A percentile compares a stretch with the other conserved stretches of the same genome.
Conservation (phyloP, 2,888 invertebrate genomes). For the Zeuzera pyrina region DNA sequence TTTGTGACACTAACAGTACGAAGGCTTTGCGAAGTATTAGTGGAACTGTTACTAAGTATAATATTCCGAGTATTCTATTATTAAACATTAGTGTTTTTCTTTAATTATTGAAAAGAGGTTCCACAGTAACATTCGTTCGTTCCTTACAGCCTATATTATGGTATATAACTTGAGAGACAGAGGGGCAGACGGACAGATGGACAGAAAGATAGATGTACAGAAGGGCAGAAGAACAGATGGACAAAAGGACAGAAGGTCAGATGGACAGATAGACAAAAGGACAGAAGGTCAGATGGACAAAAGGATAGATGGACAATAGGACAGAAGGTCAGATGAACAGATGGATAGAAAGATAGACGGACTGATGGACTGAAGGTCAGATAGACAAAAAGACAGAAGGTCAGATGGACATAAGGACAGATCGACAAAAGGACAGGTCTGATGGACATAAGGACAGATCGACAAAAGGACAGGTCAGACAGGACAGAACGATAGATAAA, state of each 20-base stretch:
- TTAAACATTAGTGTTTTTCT: too few relatives aligned
- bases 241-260: background rate
- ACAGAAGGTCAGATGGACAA: slow-evolving; percentile 1
- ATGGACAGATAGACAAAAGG: background rate
- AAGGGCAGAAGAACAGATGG: background rate
- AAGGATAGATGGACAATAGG: background rate
- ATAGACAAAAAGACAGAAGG: background rate
- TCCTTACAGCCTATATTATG: too few relatives aligned
- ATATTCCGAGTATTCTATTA: too few relatives aligned
- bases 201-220: slow-evolving; percentile 1
- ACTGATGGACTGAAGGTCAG: background rate
- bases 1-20: too few relatives aligned
- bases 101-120: too few relatives aligned
- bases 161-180: too few relatives aligned
- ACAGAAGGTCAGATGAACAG: background rate
- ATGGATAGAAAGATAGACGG: slow-evolving; percentile 1
- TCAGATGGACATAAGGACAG: slow-evolving; percentile 1
- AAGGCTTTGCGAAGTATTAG: too few relatives aligned
- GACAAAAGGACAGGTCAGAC: background rate
- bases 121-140: too few relatives aligned
- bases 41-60: too few relatives aligned
- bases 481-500: too few relatives aligned
- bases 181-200: background rate
- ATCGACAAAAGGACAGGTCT: background rate
- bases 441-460: background rate